Percentiles rank a stretch among this genome's conserved stretches.
These are phyloP conservation scores for Sclerodermus sp. DNA, from an alignment of 2,888 invertebrate genomes.

Conservation along the genomic window DNA sequence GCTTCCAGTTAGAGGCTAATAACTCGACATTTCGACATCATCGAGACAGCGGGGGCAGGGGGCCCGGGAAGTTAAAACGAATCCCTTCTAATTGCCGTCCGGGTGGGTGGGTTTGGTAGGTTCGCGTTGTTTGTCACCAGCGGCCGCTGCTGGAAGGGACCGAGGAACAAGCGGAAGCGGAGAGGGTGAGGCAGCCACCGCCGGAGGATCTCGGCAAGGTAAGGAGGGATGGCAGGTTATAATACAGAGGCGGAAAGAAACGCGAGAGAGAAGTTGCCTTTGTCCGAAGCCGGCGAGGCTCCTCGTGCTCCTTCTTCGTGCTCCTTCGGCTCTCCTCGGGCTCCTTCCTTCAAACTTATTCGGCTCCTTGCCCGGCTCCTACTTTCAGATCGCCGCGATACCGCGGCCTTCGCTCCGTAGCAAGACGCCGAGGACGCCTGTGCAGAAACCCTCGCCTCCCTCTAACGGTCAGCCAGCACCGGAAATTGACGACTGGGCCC, in stretches of 20 bases:
- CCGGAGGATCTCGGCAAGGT: constrained; percentile 2
- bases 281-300: constrained; percentile 14
- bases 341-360: background rate
- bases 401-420: constrained; percentile 28
- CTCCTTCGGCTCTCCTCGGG: constrained; percentile 3
- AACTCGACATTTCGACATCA: too few relatives aligned
- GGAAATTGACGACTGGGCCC: constrained; percentile 28
- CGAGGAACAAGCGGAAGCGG: constrained; percentile 4
- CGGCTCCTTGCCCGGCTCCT: constrained; percentile 13
- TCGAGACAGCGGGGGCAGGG: too few relatives aligned
- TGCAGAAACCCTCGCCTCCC: constrained; percentile 29
- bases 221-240: constrained; percentile 8
- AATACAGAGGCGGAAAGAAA: constrained; percentile 1
- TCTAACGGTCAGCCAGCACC: constrained; percentile 21
- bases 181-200: background rate
- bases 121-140: constrained; percentile 14
- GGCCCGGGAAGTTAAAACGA: constrained; percentile 14
- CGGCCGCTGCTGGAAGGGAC: constrained; percentile 3
- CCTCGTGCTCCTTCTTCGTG: constrained; percentile 24
- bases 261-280: constrained; percentile 12
- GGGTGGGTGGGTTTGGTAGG: constrained; percentile 6
- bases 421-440: constrained; percentile 32
- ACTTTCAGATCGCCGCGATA: constrained; percentile 30
- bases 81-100: constrained; percentile 20
- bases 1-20: too few relatives aligned